A percentile compares a stretch with the other conserved stretches of the same genome.
These are phyloP conservation scores for Cladopsammia gracilis DNA, from an alignment of 64 coral and sea anemone genomes.

Conservation along the genomic window DNA sequence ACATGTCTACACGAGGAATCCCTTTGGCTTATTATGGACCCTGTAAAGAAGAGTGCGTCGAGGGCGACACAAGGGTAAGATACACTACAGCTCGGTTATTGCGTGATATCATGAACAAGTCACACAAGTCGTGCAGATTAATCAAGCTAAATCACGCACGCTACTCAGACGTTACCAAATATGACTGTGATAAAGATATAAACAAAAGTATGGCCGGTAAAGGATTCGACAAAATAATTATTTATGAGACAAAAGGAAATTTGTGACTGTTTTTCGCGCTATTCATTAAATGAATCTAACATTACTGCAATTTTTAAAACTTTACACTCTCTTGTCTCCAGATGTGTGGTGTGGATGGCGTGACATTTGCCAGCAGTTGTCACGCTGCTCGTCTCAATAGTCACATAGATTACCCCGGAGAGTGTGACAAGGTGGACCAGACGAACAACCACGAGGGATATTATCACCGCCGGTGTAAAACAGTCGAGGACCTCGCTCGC, in stretches of 20 bases:
- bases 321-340: not conserved
- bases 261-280: no score
- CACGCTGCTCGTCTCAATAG: slow-evolving; percentile 54
- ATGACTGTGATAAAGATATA: no score
- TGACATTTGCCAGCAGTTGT: slow-evolving; percentile 53
- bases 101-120: no score
- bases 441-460: slow-evolving; percentile 22
- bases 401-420: slow-evolving; percentile 85
- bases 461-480: slow-evolving; percentile 64
- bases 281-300: no score
- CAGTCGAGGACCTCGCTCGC: slow-evolving; percentile 36
- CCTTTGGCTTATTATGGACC: slow-evolving; percentile 78
- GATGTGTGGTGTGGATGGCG: slow-evolving; percentile 86
- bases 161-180: no score
- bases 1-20: slow-evolving; percentile 42
- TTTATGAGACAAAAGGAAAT: no score
- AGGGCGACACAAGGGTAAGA: slow-evolving; percentile 16
- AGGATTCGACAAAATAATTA: no score
- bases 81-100: not conserved
- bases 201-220: no score
- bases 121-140: not conserved
- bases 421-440: slow-evolving; percentile 61
- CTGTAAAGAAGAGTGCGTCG: slow-evolving; percentile 66
- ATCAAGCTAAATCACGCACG: no score
- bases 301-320: no score